Base-by-base conservation (phyloP, 92 coral and sea anemone species). In the Zoanthus sociatus region DNA sequence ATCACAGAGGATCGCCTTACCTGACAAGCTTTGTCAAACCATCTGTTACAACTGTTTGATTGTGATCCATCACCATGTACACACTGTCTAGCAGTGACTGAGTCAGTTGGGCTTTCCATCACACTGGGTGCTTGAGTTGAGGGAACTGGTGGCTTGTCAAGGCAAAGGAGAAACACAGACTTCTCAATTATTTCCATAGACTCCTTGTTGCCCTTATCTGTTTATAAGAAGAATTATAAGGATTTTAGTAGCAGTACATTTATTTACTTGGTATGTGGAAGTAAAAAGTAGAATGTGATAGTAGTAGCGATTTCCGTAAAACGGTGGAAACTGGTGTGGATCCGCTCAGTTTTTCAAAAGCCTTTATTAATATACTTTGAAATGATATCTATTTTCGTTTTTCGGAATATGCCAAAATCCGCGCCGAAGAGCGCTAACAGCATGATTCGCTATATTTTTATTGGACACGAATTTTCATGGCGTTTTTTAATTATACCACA, bases 31-130 rank as follows among this genome's bases (percentile, higher is more conserved):
- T 97, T 97, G 78, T 97, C 99, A 86, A 93, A 93, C 99, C 99
- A 97, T 91, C 99, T 84, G 91, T 97, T 97, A 20, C 93, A 83
- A 66, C 98, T 97, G 90, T 97, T 97, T 6, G 92, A 95, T 47
- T 91, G 86, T 14, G 96, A 74, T 6, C 99, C 99, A 79, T 95
- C 99, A 21, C 99, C 99, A 92, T 97, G 99, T 11, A 97, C 77
- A 17, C 79, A 73, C 74, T 95, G 95, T 31, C 98, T 86, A 42
- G 94, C 95, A 21, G 99, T 95, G 26, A 95, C 91, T 2, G 99
- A 93, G 63, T 87, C 86, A 11, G 98, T 88, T 13, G 95, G 96
- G 84, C 68, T 93, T 69, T 94, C 99, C 93, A 95, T 95, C 0
- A 83, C 91, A 86, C 98, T 94, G 9, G 98, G 98, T 81, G 94